Conservation (phyloP, 1,140 invertebrate species). For the Anastrepha ludens region DNA sequence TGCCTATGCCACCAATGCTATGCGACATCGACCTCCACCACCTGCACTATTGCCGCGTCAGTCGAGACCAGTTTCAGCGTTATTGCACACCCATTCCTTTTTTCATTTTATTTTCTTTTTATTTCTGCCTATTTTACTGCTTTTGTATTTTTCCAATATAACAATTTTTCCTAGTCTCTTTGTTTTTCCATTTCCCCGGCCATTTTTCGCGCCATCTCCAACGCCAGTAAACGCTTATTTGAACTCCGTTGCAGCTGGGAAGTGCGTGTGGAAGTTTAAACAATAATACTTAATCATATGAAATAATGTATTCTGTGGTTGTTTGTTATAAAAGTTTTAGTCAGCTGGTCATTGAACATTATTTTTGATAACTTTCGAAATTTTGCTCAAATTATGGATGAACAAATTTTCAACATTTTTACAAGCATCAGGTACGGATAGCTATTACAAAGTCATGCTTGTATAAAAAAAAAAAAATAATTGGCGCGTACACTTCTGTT, state of each 20-base stretch:
- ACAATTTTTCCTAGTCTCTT: background rate
- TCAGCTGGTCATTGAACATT: no score
- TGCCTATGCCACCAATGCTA: background rate
- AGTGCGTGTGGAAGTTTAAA: conserved; percentile 11
- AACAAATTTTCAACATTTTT: no score
- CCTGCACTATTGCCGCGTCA: background rate
- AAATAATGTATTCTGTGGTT: background rate
- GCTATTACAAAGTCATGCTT: no score
- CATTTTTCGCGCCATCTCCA: conserved; percentile 21
- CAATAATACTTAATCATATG: background rate
- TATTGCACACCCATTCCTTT: background rate
- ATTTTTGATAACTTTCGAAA: no score
- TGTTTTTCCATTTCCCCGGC: background rate
- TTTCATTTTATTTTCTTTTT: background rate
- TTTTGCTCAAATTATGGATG: no score
- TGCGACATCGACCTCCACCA: background rate
- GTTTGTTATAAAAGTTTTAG: no score
- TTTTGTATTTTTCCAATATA: background rate
- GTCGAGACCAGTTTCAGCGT: conserved; percentile 9
- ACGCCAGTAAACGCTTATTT: background rate
- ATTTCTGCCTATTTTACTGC: background rate
- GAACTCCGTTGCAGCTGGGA: background rate
- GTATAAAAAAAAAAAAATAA: no score
- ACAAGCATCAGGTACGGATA: no score
- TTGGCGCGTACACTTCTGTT: no score